Evolutionary conservation across 2,888 invertebrate species (phyloP), one percentile per base, ranked within the genome.

Genomic region (Sarcophaga carnaria): DNA sequence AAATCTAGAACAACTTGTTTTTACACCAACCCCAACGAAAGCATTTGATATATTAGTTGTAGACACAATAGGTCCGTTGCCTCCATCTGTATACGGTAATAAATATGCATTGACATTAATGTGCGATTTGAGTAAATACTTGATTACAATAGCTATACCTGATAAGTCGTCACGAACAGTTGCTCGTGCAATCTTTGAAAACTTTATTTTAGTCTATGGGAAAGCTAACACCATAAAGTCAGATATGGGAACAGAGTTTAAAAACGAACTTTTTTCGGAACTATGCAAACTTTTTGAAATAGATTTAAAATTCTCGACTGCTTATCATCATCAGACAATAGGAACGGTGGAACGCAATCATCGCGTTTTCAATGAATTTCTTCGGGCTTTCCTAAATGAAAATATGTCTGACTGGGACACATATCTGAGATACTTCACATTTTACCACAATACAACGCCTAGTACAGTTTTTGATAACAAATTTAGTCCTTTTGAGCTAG

Each of bases 1-100:
- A 67, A 83, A 45, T 20, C 78, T 83, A 47, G 83, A 83, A 27
- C 22, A 79, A 63, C 72, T 83, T 49, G 74, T 83, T 66, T 80
- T 82, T 12, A 85, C 83, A 8, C 70, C 80, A 78, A 85, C 75
- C 4, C 74, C 80, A 74, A 83, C 75, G 3, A 76, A 77, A 62
- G 62, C 84, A 59, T 85, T 87, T 67, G 81, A 88, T 27, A 80
- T 78, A 62, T 79, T 88, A 17, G 67, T 83, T 62, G 45, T 87
- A 54, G 82, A 88, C 66, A 88, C 86, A 37, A 86, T 89, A 49
- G 89, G 88, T 37, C 87, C 88, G 67, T 79, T 88, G 27, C 81
- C 80, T 22, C 81, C 67, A 22, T 87, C 85, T 2, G 49, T 14
- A 49, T 49, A 49, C 49, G 49, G 49, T 3, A 49, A 49, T 3